phyloP scores from a whole-genome alignment of 2,888 invertebrate species.

The Napeogenes sylphis region DNA sequence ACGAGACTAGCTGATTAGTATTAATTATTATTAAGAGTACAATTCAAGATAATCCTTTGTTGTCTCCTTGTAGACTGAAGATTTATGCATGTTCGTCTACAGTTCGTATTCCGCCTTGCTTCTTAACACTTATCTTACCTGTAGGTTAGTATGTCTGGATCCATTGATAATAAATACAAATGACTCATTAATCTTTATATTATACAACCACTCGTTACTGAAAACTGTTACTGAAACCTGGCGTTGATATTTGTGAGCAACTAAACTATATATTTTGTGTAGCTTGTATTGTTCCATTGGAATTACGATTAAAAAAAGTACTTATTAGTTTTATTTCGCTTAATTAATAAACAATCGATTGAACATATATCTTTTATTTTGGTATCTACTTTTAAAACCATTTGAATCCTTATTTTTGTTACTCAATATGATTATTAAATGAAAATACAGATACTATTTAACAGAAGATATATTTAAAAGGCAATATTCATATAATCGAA shows the following conservation, averaged over 20 bases:
- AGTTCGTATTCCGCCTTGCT: background rate
- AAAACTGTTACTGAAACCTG: background rate
- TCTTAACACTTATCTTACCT: background rate
- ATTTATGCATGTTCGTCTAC: background rate
- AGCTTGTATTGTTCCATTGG: slow-evolving; percentile 7
- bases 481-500: too few species aligned
- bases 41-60: background rate
- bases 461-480: too few species aligned
- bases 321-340: slow-evolving; percentile 32
- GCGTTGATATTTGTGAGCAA: background rate
- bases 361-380: background rate
- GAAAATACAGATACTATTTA: too few species aligned
- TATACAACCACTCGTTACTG: background rate
- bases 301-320: slow-evolving; percentile 24
- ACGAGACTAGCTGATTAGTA: too few species aligned
- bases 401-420: too few species aligned
- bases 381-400: too few species aligned
- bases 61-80: background rate
- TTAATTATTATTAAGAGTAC: too few species aligned
- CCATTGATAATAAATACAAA: too few species aligned
- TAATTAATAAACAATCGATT: slow-evolving; percentile 10
- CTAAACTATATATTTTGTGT: background rate
- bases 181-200: too few species aligned
- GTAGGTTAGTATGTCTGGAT: too few species aligned
- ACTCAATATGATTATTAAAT: too few species aligned